These are phyloP conservation scores for Psilopsiagon aurifrons DNA, from an alignment of 2,113 vertebrate species.

Conservation along the genomic window DNA sequence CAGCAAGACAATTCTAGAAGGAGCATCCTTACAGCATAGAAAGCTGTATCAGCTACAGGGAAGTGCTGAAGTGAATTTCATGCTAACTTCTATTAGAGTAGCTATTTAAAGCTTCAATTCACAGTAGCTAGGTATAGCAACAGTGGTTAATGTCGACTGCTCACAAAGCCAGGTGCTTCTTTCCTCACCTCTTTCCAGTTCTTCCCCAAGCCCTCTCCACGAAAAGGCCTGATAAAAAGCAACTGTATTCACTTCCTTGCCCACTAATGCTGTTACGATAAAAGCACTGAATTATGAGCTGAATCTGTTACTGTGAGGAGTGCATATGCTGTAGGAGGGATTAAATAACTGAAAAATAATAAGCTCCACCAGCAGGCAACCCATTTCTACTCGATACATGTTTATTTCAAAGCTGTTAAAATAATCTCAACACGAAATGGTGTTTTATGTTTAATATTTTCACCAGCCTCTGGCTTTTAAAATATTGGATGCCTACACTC, in stretches of 20 bases:
- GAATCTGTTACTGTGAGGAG: neutral
- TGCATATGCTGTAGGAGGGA: neutral
- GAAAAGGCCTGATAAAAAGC: neutral
- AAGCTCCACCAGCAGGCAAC: neutral
- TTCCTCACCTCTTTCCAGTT: neutral
- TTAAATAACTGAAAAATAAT: constrained; percentile 7
- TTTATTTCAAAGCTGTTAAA: neutral
- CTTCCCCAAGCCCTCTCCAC: neutral
- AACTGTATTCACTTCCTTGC: neutral
- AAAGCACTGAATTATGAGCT: neutral
- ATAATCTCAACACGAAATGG: neutral
- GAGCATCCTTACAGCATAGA: neutral
- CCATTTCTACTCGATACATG: neutral
- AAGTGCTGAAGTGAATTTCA: neutral
- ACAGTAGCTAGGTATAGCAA: neutral
- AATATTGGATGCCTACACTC: neutral
- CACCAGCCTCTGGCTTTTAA: neutral
- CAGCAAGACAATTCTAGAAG: neutral
- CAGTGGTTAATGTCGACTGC: neutral
- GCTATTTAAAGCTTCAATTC: neutral
- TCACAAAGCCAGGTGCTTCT: neutral
- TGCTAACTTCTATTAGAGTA: neutral
- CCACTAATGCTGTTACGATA: neutral
- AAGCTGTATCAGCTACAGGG: neutral
- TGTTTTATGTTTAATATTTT: neutral